These are phyloP conservation scores for Acrocera orbiculus DNA, from an alignment of 2,888 invertebrate genomes.

Conservation along the genomic window DNA sequence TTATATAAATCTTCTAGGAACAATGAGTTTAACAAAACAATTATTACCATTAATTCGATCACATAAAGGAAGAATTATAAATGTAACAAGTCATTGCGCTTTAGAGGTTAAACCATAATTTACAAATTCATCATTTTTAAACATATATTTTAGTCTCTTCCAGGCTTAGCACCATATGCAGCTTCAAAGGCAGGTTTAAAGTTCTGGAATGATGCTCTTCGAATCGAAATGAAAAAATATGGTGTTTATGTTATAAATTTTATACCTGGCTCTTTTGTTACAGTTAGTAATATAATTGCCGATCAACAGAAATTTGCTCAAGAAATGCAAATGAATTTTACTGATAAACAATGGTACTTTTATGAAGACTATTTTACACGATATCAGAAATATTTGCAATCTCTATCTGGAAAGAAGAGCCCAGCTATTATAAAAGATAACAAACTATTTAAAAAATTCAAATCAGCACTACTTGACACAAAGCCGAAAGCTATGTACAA, in stretches of 20 bases:
- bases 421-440: constrained; percentile 37
- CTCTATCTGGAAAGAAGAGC: constrained; percentile 31
- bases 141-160: constrained; percentile 31
- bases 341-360: constrained; percentile 40
- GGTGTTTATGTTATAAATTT: constrained; percentile 56
- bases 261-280: constrained; percentile 60
- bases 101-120: constrained; percentile 30
- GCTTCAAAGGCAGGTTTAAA: constrained; percentile 65
- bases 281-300: constrained; percentile 48
- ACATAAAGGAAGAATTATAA: constrained; percentile 46
- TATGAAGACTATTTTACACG: constrained; percentile 48
- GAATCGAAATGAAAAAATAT: constrained; percentile 53
- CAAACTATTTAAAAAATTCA: constrained; percentile 40
- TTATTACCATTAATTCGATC: constrained; percentile 52
- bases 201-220: constrained; percentile 52
- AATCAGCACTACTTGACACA: constrained; percentile 41
- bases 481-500: constrained; percentile 45
- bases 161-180: constrained; percentile 58
- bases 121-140: background rate
- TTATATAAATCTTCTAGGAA: constrained; percentile 69
- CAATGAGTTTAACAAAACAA: constrained; percentile 53
- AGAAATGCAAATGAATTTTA: constrained; percentile 46
- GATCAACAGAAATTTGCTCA: constrained; percentile 41
- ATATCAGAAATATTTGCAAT: constrained; percentile 41
- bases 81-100: constrained; percentile 72